A percentile compares a stretch with the other conserved stretches of the same genome.
phyloP scores from a whole-genome alignment of 37 sponge, comb jelly and placozoan species.

The Agelas oroides region DNA sequence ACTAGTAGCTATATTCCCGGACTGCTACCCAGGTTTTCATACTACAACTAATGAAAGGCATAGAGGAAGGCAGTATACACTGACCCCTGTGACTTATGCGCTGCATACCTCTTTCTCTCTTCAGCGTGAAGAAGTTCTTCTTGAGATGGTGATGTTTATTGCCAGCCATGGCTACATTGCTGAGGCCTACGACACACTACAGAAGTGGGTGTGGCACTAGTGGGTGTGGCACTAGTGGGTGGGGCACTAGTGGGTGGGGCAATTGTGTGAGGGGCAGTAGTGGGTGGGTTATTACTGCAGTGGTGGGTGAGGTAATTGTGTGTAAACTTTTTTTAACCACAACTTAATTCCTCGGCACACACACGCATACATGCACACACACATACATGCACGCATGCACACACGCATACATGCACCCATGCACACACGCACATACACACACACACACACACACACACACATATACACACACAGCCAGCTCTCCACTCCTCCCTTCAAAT shows the following conservation, averaged over 20 bases:
- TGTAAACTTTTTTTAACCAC: not conserved
- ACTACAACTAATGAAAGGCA: no score
- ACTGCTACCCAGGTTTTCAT: no score
- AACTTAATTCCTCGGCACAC: not conserved
- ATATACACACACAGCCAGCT: conserved; percentile 29
- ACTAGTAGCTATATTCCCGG: no score
- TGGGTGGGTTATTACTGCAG: no score
- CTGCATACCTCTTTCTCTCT: not conserved
- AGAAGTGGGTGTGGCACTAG: no score
- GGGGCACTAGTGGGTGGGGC: no score
- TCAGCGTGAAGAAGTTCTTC: conserved; percentile 20
- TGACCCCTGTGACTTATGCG: no score
- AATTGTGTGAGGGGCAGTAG: no score
- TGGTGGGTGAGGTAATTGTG: no score
- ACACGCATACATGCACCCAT: conserved; percentile 28
- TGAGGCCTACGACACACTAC: conserved; percentile 51
- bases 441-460: not conserved
- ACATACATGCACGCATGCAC: not conserved
- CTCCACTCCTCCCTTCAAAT: conserved; percentile 38
- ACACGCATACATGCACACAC: not conserved
- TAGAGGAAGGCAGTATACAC: no score
- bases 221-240: no score
- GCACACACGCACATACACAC: conserved; percentile 5
- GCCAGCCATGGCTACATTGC: conserved; percentile 41
- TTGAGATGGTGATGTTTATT: conserved; percentile 47